Percentiles rank a stretch among this genome's conserved stretches.
These are phyloP conservation scores for Trachymyrmex septentrionalis DNA, from an alignment of 1,140 invertebrate species.

Conservation along the genomic window DNA sequence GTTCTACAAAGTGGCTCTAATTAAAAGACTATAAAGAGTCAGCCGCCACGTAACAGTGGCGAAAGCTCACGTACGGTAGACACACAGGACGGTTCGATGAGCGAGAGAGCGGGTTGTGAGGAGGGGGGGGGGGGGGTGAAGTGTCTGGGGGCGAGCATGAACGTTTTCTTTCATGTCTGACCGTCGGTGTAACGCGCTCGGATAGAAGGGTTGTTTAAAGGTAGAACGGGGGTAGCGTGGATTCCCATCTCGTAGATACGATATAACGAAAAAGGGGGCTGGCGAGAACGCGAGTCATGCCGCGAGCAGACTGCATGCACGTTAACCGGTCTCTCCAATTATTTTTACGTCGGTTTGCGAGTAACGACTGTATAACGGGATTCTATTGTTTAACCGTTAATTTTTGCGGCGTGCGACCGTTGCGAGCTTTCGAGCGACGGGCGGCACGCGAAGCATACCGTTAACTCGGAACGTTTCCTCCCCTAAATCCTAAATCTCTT, in stretches of 20 bases:
- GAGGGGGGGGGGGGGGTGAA: conserved; percentile 61
- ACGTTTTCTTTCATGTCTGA: conserved; percentile 80
- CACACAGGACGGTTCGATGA: background rate
- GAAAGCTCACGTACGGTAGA: conserved; percentile 71
- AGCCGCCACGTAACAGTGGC: conserved; percentile 75
- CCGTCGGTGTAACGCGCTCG: conserved; percentile 71
- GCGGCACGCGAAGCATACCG: conserved; percentile 71
- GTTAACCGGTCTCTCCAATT: conserved; percentile 76
- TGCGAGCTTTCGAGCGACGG: conserved; percentile 44
- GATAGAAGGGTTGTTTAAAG: conserved; percentile 67
- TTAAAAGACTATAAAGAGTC: conserved; percentile 82
- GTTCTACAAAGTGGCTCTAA: conserved; percentile 80
- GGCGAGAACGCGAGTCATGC: conserved; percentile 22
- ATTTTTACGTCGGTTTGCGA: conserved; percentile 77
- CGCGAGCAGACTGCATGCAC: conserved; percentile 55
- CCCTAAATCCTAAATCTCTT: conserved; percentile 24
- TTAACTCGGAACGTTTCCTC: conserved; percentile 22
- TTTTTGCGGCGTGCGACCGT: conserved; percentile 76
- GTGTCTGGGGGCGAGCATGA: conserved; percentile 79
- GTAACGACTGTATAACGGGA: conserved; percentile 76
- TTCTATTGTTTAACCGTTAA: conserved; percentile 81
- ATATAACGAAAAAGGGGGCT: conserved; percentile 9
- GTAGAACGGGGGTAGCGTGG: conserved; percentile 49
- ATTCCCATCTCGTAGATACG: conserved; percentile 48
- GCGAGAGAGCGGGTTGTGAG: conserved; percentile 30